Evolutionary conservation across 2,888 invertebrate genomes (phyloP), one percentile per base, ranked within the genome.

Genomic region (Cheilosia pagana): DNA sequence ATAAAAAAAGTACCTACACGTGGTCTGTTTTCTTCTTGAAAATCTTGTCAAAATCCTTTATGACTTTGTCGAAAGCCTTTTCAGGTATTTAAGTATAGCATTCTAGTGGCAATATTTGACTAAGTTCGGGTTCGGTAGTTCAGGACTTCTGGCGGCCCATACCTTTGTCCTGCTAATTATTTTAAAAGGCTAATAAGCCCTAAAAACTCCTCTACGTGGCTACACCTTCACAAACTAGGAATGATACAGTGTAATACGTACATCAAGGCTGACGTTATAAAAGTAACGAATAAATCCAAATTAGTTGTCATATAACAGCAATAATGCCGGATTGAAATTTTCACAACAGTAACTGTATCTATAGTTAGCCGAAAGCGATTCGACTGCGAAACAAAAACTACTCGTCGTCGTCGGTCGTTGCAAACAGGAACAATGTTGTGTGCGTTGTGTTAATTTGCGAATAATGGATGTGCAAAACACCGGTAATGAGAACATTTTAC

Each of bases 401-500:
- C 35, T 35, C 35, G 35, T 14, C 3, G n/a, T 35, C 35, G 35
- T 14, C 3, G n/a, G 31, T 5, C 39, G 19, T 60, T 45, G 43
- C 43, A 14, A 50, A 45, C 35, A 39, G 55, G 35, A 63, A 28
- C 57, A 67, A 52, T 28, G 45, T 53, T 60, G 31, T 62, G 62
- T 45, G 23, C 45, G 45, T 14, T 6, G 68, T 62, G 77, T 70
- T 77, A 77, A 77, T 77, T 77, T 70, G 68, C 68, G 68, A 77
- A 77, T 70, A 77, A 77, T 70, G 62, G 62, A 77, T 77, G 77
- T 65, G 68, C 76, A 76, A 70, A 77, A 55, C 68, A 70, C 77
- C 77, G 77, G 77, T 77, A 77, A 77, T 77, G 68, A 77, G 77
- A 60, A 62, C 77, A 70, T 77, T 77, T 77, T 77, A 77, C 68